A percentile compares a stretch with the other conserved stretches of the same genome.
These are phyloP conservation scores for Sesamia nonagrioides DNA, from an alignment of 1,140 invertebrate species.

Conservation along the genomic window DNA sequence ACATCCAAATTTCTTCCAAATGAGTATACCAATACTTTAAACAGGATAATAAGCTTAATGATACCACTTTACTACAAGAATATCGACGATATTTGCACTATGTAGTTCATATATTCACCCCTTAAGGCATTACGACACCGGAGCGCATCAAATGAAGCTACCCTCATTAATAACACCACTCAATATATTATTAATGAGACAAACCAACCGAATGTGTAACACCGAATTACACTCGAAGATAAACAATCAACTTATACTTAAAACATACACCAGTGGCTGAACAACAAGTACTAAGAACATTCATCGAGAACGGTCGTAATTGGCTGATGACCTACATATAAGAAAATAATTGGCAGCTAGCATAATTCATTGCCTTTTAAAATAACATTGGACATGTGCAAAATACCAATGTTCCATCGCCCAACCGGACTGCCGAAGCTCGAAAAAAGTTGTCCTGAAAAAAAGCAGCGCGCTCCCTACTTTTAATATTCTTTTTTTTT, in stretches of 20 bases:
- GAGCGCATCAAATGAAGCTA: background rate
- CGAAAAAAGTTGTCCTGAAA: constrained; percentile 39
- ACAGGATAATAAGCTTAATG: background rate
- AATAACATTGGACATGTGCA: constrained; percentile 50
- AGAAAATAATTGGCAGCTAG: constrained; percentile 41
- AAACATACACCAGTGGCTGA: background rate
- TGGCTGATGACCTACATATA: constrained; percentile 45
- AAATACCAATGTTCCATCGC: constrained; percentile 48
- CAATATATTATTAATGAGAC: constrained; percentile 29
- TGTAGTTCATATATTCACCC: background rate
- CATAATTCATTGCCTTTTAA: constrained; percentile 52
- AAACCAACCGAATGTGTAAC: constrained; percentile 9
- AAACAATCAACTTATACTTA: background rate
- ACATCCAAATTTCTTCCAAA: too few relatives aligned
- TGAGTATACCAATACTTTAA: background rate
- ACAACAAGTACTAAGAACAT: constrained; percentile 13
- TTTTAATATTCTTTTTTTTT: constrained; percentile 41
- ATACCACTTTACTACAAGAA: background rate
- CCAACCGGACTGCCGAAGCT: background rate
- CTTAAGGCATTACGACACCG: background rate
- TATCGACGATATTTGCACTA: background rate
- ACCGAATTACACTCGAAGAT: background rate
- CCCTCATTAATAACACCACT: constrained; percentile 9
- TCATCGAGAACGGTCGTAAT: constrained; percentile 23
- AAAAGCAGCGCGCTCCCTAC: constrained; percentile 18